phyloP scores from a whole-genome alignment of 2,113 vertebrate genomes.

The Theropithecus gelada region DNA sequence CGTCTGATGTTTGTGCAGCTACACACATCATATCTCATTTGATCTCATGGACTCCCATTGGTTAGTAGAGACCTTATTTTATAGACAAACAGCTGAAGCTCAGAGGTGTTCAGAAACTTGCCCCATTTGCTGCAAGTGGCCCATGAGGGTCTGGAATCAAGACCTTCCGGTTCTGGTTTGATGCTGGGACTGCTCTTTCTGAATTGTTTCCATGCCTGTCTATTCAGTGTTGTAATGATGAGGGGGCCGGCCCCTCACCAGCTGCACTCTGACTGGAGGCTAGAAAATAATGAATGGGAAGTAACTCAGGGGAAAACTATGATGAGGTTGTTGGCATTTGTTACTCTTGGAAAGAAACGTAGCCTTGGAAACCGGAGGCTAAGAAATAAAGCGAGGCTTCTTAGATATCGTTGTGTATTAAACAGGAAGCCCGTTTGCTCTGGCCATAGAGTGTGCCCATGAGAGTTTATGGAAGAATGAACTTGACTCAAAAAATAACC shows the following conservation, averaged over 20 bases:
- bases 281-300: not conserved
- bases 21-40: rapidly evolving
- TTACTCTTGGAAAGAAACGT: not conserved
- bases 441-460: not conserved
- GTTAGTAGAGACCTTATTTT: not conserved
- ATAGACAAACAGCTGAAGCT: not conserved
- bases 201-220: rapidly evolving
- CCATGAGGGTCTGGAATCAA: not conserved
- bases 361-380: not conserved
- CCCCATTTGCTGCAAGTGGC: not conserved
- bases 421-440: not conserved
- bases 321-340: not conserved
- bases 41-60: rapidly evolving
- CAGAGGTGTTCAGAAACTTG: not conserved
- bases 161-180: not conserved
- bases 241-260: not conserved
- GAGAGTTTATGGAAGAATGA: not conserved
- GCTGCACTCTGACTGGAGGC: not conserved
- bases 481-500: conserved; percentile 23
- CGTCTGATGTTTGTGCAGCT: rapidly evolving
- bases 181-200: not conserved
- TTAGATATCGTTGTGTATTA: not conserved
- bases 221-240: rapidly evolving
- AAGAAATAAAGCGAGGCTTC: not conserved
- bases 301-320: not conserved